These are phyloP conservation scores for Neelides sp. DNA, from an alignment of 1,140 invertebrate species.

Conservation along the genomic window DNA sequence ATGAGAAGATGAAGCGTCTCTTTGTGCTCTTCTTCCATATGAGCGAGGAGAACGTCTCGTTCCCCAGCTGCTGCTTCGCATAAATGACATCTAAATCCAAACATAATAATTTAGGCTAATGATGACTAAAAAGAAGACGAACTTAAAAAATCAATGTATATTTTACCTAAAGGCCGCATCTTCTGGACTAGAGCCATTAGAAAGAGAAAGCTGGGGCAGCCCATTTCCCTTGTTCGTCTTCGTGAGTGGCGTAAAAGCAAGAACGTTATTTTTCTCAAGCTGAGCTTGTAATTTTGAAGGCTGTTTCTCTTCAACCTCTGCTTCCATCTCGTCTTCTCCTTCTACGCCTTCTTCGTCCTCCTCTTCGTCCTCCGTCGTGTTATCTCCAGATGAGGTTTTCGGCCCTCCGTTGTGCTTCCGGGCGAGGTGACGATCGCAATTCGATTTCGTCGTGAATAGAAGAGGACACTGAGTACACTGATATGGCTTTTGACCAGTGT, in stretches of 20 bases:
- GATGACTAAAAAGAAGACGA: not conserved
- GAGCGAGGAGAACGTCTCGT: slow-evolving; percentile 62
- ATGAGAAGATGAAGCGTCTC: slow-evolving; percentile 47
- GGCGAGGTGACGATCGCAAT: slow-evolving; percentile 84
- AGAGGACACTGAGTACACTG: slow-evolving; percentile 82
- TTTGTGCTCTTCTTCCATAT: slow-evolving; percentile 36
- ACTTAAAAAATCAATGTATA: not conserved
- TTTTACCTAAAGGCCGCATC: slow-evolving; percentile 25
- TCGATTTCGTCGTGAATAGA: slow-evolving; percentile 91
- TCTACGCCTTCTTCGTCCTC: slow-evolving; percentile 12
- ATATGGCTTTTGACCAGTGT: slow-evolving; percentile 91
- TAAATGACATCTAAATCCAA: slow-evolving; percentile 76
- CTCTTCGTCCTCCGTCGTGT: slow-evolving; percentile 26
- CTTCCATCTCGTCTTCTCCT: slow-evolving; percentile 5
- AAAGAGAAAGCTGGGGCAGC: not conserved
- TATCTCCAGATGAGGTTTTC: slow-evolving; percentile 53
- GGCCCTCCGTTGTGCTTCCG: slow-evolving; percentile 58
- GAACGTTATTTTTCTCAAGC: not conserved
- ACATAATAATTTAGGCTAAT: not conserved
- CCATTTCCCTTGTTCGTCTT: not conserved
- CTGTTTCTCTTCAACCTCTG: slow-evolving; percentile 32
- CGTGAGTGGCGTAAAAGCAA: not conserved
- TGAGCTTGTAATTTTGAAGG: not conserved
- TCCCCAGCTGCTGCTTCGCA: slow-evolving; percentile 74
- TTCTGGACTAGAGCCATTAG: slow-evolving; percentile 17